These are phyloP conservation scores for Cartodere bifasciata DNA, from an alignment of 2,888 invertebrate genomes.

Conservation along the genomic window DNA sequence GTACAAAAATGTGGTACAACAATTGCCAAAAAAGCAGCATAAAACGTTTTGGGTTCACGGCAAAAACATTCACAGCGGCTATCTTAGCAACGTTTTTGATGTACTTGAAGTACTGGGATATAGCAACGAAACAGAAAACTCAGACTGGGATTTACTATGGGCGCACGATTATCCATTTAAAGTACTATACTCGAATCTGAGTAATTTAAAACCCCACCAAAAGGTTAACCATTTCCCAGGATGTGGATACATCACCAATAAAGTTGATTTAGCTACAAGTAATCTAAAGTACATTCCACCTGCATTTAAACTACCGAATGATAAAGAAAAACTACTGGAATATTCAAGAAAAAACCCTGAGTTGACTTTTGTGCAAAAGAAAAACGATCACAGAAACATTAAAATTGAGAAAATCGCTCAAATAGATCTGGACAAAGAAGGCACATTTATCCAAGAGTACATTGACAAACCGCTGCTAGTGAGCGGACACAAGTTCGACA, in stretches of 20 bases:
- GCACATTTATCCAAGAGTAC: constrained; percentile 85
- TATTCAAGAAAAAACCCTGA: constrained; percentile 55
- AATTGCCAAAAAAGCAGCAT: no score
- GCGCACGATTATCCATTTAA: constrained; percentile 86
- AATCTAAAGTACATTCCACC: constrained; percentile 68
- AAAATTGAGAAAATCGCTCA: constrained; percentile 57
- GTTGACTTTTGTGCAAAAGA: constrained; percentile 78
- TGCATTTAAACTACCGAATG: constrained; percentile 76
- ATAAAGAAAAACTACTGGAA: constrained; percentile 53
- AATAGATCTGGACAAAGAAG: constrained; percentile 54
- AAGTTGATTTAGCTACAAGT: constrained; percentile 76
- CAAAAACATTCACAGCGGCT: constrained; percentile 46
- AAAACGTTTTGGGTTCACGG: constrained; percentile 49
- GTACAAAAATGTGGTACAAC: no score
- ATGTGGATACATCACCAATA: constrained; percentile 84
- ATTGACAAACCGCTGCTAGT: constrained; percentile 78
- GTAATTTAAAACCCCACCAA: constrained; percentile 55
- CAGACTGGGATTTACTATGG: constrained; percentile 83
- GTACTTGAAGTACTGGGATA: constrained; percentile 70
- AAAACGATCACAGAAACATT: constrained; percentile 84
- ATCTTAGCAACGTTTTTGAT: constrained; percentile 68
- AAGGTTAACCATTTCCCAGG: constrained; percentile 91
- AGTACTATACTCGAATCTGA: constrained; percentile 39
- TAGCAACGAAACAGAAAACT: constrained; percentile 39
- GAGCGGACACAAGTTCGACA: constrained; percentile 91